A percentile compares a stretch with the other conserved stretches of the same genome.
Conservation (phyloP, 2,797 vertebrate genomes). For the Odontamblyopus rebecca region DNA sequence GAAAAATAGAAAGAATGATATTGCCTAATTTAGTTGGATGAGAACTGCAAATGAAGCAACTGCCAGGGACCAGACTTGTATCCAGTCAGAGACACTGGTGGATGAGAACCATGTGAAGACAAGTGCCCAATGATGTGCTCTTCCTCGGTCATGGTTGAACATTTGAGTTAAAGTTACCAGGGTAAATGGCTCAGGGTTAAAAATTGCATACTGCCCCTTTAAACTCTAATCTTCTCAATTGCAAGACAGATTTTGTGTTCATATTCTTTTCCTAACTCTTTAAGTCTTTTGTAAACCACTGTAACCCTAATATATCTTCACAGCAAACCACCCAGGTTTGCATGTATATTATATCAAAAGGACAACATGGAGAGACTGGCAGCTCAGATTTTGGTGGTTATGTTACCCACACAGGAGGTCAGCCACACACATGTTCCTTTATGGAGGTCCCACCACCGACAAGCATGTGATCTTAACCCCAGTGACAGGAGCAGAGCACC, state of each 20-base stretch:
- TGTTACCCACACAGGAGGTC: constrained; percentile 42
- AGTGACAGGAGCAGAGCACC: constrained; percentile 44
- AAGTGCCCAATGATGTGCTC: neutral
- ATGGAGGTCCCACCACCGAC: constrained; percentile 34
- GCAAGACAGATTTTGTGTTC: neutral
- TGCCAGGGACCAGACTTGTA: too few relatives aligned
- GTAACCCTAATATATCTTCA: neutral
- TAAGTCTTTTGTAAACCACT: neutral
- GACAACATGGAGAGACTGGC: constrained; percentile 41
- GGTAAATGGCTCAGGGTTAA: neutral
- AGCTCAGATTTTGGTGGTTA: constrained; percentile 36
- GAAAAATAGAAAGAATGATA: too few relatives aligned
- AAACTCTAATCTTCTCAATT: neutral
- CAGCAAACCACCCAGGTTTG: neutral
- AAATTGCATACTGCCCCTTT: neutral
- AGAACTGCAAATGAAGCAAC: too few relatives aligned
- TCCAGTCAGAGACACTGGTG: too few relatives aligned
- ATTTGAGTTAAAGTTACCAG: too few relatives aligned
- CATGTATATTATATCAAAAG: constrained; percentile 38
- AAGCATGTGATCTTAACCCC: constrained; percentile 67
- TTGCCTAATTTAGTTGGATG: too few relatives aligned
- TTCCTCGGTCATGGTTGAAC: neutral
- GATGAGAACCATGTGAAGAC: too few relatives aligned
- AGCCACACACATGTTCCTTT: constrained; percentile 39
- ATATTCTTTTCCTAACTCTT: too few relatives aligned